Evolutionary conservation across 2,888 invertebrate species (phyloP), one percentile per base, ranked within the genome.

Genomic region (Formica aserva): DNA sequence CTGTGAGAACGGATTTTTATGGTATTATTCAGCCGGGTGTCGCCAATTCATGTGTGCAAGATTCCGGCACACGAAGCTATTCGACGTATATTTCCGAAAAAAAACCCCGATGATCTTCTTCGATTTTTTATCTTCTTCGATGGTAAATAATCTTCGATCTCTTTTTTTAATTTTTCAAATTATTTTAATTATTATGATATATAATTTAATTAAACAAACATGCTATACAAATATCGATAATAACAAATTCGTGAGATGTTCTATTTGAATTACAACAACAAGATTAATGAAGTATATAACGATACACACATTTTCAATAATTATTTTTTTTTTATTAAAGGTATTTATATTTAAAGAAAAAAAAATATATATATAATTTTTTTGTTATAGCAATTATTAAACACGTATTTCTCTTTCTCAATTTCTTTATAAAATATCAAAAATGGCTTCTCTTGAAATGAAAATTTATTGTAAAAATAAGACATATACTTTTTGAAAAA

Each of bases 1-100:
- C 92, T 92, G 91, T 93, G 92, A 94, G 92, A 94, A 92, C 91
- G 90, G 91, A 91, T 91, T 92, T 92, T 92, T 91, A 93, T 90
- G 92, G 93, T 94, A 94, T 94, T 93, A 93, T 91, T 85, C 74
- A 62, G 86, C 86, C 88, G 87, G 90, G 86, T 87, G 89, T 90
- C 86, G 82, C 80, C 69, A 85, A 72, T 60, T 72, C 86, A 82
- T 86, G 18, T 57, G 29, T 60, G 22, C 18, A 57, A 78, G 38
- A 60, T 71, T 72, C 4, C 26, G 29, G 11, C 13, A 22, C 9
- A 4, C 52, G 13, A 60, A 72, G 78, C 60, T 80, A 26, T 60
- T 80, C 26, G 57, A 35, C 45, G 32, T 60, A 13, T 9, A 69
- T 69, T 38, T 67, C 22, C 3, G 22, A 18, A 45, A 57, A 5